Evolutionary conservation across 1,140 invertebrate species (phyloP), one percentile per base, ranked within the genome.

Genomic region (Adelges cooleyi): DNA sequence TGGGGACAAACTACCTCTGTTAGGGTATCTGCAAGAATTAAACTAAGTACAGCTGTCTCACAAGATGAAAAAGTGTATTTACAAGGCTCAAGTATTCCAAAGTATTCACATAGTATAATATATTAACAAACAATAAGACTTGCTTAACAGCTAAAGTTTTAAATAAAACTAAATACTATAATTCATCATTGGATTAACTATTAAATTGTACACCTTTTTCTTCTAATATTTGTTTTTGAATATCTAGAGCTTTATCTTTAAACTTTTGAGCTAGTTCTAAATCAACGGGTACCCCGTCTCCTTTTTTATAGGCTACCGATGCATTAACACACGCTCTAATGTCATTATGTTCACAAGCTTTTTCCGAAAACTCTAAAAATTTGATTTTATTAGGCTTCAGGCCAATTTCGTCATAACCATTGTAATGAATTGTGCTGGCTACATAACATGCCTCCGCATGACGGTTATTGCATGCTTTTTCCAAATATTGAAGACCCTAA

Each of bases 301-400:
- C 79, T 68, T 73, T 74, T 44, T 68, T 71, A 72, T 91, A 90
- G 87, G 92, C 90, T 69, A 86, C 81, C 68, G 88, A 86, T 2
- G 94, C 72, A 78, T 95, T 95, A 0, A 83, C 84, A 78, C 92
- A 95, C 2, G 88, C 87, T 72, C 86, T 87, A 65, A 89, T 81
- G 74, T 92, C 86, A 3, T 84, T 85, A 10, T 85, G 72, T 68
- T 92, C 84, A 74, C 92, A 95, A 0, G 83, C 86, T 73, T 83
- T 86, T 40, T 80, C 71, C 0, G 87, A 84, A 69, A 82, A 84
- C 59, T 83, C 76, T 73, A 89, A 91, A 1, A 89, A 89, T 74
- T 87, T 83, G 38, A 77, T 77, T 75, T 84, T 81, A 72, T 94
- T 81, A 70, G 83, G 84, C 13, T 79, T 76, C n/a, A 90, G 73